phyloP scores from a whole-genome alignment of 2,888 invertebrate species.

The Andrena hattorfiana region DNA sequence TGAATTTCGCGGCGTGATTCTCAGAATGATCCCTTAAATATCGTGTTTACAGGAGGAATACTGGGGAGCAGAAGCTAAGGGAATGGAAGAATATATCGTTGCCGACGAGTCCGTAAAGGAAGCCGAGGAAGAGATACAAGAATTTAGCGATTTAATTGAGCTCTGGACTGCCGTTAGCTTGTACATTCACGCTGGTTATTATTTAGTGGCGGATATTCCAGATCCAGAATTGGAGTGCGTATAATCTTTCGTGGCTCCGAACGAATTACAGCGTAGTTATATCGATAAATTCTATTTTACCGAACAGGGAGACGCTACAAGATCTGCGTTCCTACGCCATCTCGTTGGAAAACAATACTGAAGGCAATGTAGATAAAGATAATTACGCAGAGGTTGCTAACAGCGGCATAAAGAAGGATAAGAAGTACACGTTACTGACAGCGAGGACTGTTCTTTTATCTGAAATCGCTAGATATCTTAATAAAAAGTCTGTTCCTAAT shows the following conservation, averaged over 20 bases:
- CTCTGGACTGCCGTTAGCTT: constrained; percentile 81
- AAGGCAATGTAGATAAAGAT: constrained; percentile 10
- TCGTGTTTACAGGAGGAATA: constrained; percentile 86
- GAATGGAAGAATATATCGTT: constrained; percentile 85
- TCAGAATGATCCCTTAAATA: too few relatives aligned
- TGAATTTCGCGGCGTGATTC: too few relatives aligned
- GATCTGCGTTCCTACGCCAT: constrained; percentile 66
- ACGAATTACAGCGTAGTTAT: constrained; percentile 20
- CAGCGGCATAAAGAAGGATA: constrained; percentile 50
- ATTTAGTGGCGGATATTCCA: constrained; percentile 74
- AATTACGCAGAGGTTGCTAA: constrained; percentile 13
- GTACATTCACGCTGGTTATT: constrained; percentile 76
- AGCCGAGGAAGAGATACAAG: constrained; percentile 72
- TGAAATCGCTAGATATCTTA: constrained; percentile 76
- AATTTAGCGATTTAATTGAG: constrained; percentile 77
- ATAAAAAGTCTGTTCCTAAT: constrained; percentile 66
- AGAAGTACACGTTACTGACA: constrained; percentile 66
- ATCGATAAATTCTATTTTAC: constrained; percentile 17
- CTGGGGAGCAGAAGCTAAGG: constrained; percentile 87
- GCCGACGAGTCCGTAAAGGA: constrained; percentile 76
- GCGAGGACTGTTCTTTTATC: constrained; percentile 72
- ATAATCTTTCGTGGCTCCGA: neutral
- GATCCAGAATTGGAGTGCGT: constrained; percentile 77
- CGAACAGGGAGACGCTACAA: constrained; percentile 69
- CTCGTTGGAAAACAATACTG: constrained; percentile 16